phyloP scores from a whole-genome alignment of 2,888 invertebrate genomes.

The Heliconius sara region DNA sequence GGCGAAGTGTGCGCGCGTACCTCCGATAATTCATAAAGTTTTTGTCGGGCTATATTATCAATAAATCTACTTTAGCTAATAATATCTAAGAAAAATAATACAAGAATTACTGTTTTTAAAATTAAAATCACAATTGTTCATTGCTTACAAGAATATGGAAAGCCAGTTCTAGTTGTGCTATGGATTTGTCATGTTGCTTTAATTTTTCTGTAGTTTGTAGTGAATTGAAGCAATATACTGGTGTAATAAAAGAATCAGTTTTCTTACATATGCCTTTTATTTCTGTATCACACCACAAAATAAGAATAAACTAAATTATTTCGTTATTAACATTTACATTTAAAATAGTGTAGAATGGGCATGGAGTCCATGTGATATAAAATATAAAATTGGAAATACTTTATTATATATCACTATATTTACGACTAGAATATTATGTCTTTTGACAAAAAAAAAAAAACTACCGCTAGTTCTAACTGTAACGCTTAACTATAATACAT shows the following conservation, averaged over 20 bases:
- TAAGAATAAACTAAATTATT: constrained; percentile 28
- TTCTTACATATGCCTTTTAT: constrained; percentile 31
- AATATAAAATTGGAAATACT: constrained; percentile 43
- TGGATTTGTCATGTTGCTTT: constrained; percentile 40
- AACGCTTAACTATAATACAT: constrained; percentile 31
- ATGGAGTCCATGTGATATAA: constrained; percentile 32
- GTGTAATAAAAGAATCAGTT: constrained; percentile 35
- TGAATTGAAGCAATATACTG: constrained; percentile 39
- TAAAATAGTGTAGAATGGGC: constrained; percentile 31
- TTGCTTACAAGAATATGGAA: constrained; percentile 1
- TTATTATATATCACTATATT: constrained; percentile 42
- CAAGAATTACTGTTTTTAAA: neutral
- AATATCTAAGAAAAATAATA: neutral
- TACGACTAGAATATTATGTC: constrained; percentile 47
- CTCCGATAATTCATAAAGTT: too few species aligned
- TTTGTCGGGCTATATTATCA: too few species aligned
- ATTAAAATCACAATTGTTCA: constrained; percentile 11
- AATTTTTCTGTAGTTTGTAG: constrained; percentile 42
- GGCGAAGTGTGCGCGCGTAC: too few species aligned
- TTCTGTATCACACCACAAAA: constrained; percentile 15
- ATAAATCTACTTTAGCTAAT: neutral
- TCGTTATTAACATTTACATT: constrained; percentile 15
- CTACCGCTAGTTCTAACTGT: constrained; percentile 35
- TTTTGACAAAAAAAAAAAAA: constrained; percentile 27
- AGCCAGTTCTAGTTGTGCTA: constrained; percentile 19